Evolutionary conservation across 64 coral and sea anemone genomes (phyloP).

Genomic region (Actinia tenebrosa): DNA sequence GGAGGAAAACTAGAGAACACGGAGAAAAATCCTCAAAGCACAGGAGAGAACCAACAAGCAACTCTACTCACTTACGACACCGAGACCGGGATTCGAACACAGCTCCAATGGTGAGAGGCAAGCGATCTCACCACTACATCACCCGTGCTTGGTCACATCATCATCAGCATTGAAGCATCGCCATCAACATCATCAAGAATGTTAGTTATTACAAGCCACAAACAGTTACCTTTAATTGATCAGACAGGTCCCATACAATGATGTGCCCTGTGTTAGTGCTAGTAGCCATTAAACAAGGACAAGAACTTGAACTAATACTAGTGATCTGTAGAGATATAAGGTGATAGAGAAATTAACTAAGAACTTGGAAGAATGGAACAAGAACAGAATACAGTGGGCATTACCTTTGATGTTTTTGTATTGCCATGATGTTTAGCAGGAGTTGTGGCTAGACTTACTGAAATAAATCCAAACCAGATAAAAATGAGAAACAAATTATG

Average conservation of each 20-base stretch:
- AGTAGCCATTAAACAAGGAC: conserved; percentile 73
- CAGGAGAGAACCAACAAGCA: no score
- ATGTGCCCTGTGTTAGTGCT: conserved; percentile 67
- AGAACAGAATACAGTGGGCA: not conserved
- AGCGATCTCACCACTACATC: no score
- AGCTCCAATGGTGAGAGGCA: no score
- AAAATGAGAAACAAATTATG: not conserved
- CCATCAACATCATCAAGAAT: not conserved
- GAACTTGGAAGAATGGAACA: not conserved
- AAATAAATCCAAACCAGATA: not conserved
- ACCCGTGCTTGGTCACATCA: no score
- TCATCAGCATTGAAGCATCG: not conserved
- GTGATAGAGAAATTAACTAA: not conserved
- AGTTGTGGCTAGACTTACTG: conserved; percentile 31
- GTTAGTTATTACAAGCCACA: no score
- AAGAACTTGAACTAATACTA: conserved; percentile 67
- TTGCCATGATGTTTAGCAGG: conserved; percentile 19
- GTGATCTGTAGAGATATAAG: conserved; percentile 52
- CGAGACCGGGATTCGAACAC: no score
- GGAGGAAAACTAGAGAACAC: no score
- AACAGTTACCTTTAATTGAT: conserved; percentile 65
- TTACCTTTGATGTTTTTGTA: not conserved
- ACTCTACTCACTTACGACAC: no score
- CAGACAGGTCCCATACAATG: conserved; percentile 85
- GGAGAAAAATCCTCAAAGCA: no score